Evolutionary conservation across 2,888 invertebrate species (phyloP).

Genomic region (Antheraea assamensis): DNA sequence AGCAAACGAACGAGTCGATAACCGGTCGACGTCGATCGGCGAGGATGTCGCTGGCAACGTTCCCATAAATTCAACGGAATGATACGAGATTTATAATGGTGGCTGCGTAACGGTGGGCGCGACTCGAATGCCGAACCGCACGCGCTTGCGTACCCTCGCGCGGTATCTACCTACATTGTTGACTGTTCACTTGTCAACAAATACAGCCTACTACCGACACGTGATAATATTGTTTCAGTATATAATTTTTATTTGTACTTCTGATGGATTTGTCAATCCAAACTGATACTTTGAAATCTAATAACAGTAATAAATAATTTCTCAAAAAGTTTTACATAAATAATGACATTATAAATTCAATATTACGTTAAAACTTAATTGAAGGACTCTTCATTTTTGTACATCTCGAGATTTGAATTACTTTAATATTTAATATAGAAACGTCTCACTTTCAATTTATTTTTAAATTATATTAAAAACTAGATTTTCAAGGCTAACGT

Average conservation of each 20-base stretch:
- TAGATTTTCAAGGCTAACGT: not conserved
- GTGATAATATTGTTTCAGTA: not conserved
- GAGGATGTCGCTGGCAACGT: conserved; percentile 55
- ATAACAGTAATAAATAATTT: not conserved
- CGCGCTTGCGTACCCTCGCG: conserved; percentile 51
- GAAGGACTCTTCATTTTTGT: no score
- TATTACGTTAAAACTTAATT: not conserved
- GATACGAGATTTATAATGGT: conserved; percentile 55
- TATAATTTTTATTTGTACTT: not conserved
- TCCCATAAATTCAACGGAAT: conserved; percentile 60
- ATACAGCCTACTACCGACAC: not conserved
- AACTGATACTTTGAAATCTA: not conserved
- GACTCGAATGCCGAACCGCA: conserved; percentile 50
- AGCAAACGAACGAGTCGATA: conserved; percentile 46
- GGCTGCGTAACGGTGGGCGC: conserved; percentile 56
- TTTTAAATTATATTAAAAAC: not conserved
- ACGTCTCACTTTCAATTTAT: not conserved
- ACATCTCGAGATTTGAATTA: not conserved
- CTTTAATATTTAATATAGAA: not conserved
- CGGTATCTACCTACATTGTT: not conserved
- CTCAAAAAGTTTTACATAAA: no score
- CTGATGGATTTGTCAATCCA: not conserved
- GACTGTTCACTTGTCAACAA: conserved; percentile 6
- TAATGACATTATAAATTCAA: no score
- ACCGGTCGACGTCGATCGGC: conserved; percentile 49